These are phyloP conservation scores for Perithous albicinctus DNA, from an alignment of 2,888 invertebrate species.

Conservation along the genomic window DNA sequence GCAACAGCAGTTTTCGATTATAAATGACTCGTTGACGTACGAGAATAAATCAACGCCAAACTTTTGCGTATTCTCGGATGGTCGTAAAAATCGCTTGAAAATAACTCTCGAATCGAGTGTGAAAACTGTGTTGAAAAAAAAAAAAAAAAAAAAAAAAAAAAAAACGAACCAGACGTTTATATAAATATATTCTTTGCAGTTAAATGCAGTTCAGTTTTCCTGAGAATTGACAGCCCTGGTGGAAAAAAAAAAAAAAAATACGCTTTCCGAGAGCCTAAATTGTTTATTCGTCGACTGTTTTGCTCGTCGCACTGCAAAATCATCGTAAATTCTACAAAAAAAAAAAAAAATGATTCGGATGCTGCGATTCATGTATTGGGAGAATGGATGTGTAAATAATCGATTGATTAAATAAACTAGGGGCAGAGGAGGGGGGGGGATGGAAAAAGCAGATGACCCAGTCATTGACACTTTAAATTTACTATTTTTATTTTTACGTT, in stretches of 20 bases:
- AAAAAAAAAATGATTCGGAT: too few relatives aligned
- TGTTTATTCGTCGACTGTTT: slow-evolving; percentile 8
- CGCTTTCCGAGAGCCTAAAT: neutral
- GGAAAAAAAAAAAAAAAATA: too few relatives aligned
- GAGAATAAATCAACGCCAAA: slow-evolving; percentile 9
- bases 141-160: slow-evolving; percentile 10
- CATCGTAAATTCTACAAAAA: neutral
- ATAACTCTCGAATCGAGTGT: slow-evolving; percentile 26
- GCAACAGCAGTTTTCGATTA: slow-evolving; percentile 4
- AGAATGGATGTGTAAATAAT: neutral
- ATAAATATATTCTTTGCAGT: slow-evolving; percentile 24
- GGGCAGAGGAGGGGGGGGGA: neutral
- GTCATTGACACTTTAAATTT: neutral
- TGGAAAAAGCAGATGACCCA: slow-evolving; percentile 1
- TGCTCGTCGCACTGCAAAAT: neutral
- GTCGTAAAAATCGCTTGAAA: slow-evolving; percentile 38
- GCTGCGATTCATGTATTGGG: neutral
- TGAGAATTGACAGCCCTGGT: neutral
- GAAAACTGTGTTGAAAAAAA: slow-evolving; percentile 1
- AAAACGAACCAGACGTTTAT: slow-evolving; percentile 24
- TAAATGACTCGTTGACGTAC: slow-evolving; percentile 6
- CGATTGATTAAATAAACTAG: neutral
- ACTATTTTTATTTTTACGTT: neutral
- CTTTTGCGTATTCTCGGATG: slow-evolving; percentile 23
- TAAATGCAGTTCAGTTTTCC: neutral